Evolutionary conservation across 2,888 invertebrate genomes (phyloP).

Genomic region (Steinernema scapterisci): DNA sequence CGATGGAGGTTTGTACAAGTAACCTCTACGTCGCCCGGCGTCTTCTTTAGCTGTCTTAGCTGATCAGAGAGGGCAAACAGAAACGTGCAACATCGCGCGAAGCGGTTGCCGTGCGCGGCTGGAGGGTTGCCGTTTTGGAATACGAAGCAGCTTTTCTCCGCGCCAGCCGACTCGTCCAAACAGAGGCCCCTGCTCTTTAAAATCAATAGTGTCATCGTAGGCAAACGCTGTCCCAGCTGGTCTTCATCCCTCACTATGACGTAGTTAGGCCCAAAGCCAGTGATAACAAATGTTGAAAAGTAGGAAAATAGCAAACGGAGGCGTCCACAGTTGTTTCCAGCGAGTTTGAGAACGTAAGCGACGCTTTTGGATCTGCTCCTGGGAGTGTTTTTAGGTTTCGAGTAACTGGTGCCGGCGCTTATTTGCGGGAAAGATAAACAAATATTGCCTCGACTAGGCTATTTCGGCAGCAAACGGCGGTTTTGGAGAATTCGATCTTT

Average conservation of each 20-base stretch:
- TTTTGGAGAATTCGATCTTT: too few species aligned
- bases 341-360: too few species aligned
- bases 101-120: not conserved
- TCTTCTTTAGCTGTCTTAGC: not conserved
- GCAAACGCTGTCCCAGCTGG: conserved; percentile 30
- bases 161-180: not conserved
- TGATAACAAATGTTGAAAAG: conserved; percentile 17
- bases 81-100: conserved; percentile 9
- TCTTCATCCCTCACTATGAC: not conserved
- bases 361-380: too few species aligned
- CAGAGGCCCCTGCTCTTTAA: conserved; percentile 15
- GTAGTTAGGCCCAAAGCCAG: not conserved
- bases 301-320: not conserved
- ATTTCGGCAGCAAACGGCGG: too few species aligned
- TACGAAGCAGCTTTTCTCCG: conserved; percentile 8
- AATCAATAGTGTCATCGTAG: conserved; percentile 28
- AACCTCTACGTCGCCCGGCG: not conserved
- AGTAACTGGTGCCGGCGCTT: not conserved
- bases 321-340: too few species aligned
- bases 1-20: conserved; percentile 7
- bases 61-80: conserved; percentile 21
- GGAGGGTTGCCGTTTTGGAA: conserved; percentile 28
- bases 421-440: not conserved
- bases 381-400: too few species aligned
- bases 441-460: not conserved